phyloP scores from a whole-genome alignment of 2,797 vertebrate species.

The Saguinus oedipus region DNA sequence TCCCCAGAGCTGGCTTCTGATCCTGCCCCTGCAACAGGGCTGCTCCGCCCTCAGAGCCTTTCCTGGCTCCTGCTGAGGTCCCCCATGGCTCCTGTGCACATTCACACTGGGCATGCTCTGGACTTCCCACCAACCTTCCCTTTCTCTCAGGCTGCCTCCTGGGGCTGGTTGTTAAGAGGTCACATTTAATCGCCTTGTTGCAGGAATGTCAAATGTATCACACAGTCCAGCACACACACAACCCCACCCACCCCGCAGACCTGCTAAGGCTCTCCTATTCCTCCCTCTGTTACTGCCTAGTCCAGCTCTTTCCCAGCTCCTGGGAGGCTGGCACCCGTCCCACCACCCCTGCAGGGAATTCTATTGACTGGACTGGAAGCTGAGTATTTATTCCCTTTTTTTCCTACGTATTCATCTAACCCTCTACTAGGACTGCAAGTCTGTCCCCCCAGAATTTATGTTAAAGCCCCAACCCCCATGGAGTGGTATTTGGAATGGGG shows the following conservation, averaged over 20 bases:
- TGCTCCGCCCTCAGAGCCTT: background rate
- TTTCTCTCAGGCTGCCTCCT: background rate
- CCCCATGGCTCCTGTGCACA: background rate
- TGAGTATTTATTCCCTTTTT: background rate
- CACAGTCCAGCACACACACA: background rate
- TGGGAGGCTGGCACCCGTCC: background rate
- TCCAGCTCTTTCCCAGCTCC: no score
- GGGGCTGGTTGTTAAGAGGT: background rate
- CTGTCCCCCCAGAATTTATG: background rate
- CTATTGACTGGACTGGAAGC: background rate
- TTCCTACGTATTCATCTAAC: background rate
- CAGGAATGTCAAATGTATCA: background rate
- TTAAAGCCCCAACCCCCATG: background rate
- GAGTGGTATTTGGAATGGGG: background rate
- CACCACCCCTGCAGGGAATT: background rate
- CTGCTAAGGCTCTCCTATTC: background rate
- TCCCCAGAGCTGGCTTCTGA: background rate
- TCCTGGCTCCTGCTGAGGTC: background rate
- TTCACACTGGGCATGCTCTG: background rate
- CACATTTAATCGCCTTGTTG: background rate
- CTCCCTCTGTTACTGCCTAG: background rate
- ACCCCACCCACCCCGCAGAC: background rate
- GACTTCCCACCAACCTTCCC: background rate
- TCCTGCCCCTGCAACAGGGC: background rate
- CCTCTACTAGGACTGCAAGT: background rate